Evolutionary conservation across 2,797 vertebrate genomes (phyloP), one percentile per base, ranked within the genome.

Genomic region (Adelosebastes latens): DNA sequence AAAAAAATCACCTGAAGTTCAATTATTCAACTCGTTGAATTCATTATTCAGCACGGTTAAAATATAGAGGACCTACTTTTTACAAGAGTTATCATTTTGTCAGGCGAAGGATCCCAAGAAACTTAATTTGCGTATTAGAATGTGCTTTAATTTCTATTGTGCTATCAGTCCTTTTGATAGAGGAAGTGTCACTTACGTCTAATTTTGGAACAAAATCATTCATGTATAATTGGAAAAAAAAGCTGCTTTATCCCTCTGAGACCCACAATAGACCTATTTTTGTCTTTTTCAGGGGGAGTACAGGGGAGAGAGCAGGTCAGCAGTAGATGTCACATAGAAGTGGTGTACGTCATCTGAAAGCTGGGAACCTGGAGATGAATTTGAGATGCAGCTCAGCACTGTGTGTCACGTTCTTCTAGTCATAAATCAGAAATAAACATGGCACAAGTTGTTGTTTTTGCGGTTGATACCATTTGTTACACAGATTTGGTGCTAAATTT

Each of bases 21-120:
- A 86, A 75, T 91, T 84, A 88, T 88, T 92, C 59, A 82, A 79
- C 59, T 78, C 52, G 22, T 46, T 34, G 49, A 77, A 88, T 88
- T 75, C 65, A 82, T 87, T 77, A 85, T 89, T 83, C 60, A 80
- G 79, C 29, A 29, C 62, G 4, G 29, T 81, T 83, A 61, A 83
- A 84, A 86, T 65, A 69, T 62, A 81, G 73, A 80, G 27, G 24
- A 58, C 56, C 71, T 63, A 4, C 36, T 68, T 64, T 70, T 68
- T 66, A 31, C 10, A 64, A 63, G 69, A 82, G 62, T 79, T 65
- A 72, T 73, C 22, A 36, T 72, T 56, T 64, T 72, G 36, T 75
- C 39, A 36, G 34, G 12, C 2, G 12, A 65, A 78, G 31, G 32
- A 79, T 75, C 29, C 60, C 24, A 24, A 64, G 49, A 32, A 59